Evolutionary conservation across 2,113 vertebrate species (phyloP), one percentile per base, ranked within the genome.

Genomic region (Caracal caracal): DNA sequence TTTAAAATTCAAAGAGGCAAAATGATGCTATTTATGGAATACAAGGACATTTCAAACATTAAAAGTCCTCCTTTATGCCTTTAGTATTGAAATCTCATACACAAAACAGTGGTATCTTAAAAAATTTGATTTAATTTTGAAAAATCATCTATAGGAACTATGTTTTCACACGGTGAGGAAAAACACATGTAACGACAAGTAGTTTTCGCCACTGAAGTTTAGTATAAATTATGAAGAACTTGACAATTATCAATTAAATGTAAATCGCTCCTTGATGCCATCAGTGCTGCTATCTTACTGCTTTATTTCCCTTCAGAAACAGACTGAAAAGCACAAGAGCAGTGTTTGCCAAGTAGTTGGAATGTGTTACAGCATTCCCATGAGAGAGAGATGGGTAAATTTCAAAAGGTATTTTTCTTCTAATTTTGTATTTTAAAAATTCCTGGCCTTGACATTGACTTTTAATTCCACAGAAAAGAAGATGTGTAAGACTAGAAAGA

Each of bases 1-100:
- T 90, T 86, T 79, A 75, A 86, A 93, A 94, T 84, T 95, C 8
- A 89, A 94, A 76, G 26, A 76, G 65, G 0, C 56, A 80, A 88
- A 94, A 92, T 95, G 81, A 75, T 88, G 82, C 11, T 59, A 93
- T 92, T 95, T 82, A 59, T 93, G 30, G 7, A 83, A 11, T 87
- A 56, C 4, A 88, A 82, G 73, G 15, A 84, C 6, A 94, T 56
- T 92, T 91, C 17, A 68, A 88, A 87, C 4, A 26, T 73, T 88
- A 30, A 40, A 61, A 61, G 51, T 86, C 51, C 75, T 88, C 37
- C 35, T 80, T 65, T 84, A 79, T 83, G 17, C 43, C 20, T 83
- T 93, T 86, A 33, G 24, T 88, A 95, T 56, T 80, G 17, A 93
- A 96, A 35, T 65, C 59, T 61, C 3, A 59, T 12, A 76, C n/a